Percentiles rank a stretch among this genome's conserved stretches.
Conservation (phyloP, 2,888 invertebrate genomes). For the Philonicus albiceps region DNA sequence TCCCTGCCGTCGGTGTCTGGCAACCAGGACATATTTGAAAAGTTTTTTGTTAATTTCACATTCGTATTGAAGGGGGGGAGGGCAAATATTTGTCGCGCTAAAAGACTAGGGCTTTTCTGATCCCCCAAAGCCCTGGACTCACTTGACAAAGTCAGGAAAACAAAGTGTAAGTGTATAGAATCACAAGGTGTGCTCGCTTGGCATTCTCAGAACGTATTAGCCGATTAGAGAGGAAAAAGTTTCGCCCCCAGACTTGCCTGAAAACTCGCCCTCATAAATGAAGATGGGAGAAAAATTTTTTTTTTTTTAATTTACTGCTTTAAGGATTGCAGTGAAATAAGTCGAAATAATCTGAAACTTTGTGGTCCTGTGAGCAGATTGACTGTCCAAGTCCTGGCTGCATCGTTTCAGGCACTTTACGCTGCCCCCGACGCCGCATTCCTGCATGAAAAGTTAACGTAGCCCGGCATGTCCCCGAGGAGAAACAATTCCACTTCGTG, state of each 20-base stretch:
- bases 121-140: background rate
- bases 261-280: background rate
- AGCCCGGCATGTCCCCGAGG: background rate
- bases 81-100: background rate
- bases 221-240: background rate
- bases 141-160: background rate
- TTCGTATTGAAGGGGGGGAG: background rate
- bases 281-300: background rate
- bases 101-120: background rate
- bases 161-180: background rate
- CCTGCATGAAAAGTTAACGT: background rate
- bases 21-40: background rate
- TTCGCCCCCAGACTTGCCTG: background rate
- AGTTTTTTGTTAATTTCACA: background rate
- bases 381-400: background rate
- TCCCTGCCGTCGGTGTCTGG: background rate
- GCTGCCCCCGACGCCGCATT: background rate
- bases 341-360: constrained; percentile 2
- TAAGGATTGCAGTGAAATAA: background rate
- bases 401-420: background rate
- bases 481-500: constrained; percentile 1
- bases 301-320: background rate
- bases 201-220: background rate
- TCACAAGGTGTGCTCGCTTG: background rate
- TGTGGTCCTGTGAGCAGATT: background rate